Evolutionary conservation across 2,888 invertebrate species (phyloP).

Genomic region (Erynnis tages): DNA sequence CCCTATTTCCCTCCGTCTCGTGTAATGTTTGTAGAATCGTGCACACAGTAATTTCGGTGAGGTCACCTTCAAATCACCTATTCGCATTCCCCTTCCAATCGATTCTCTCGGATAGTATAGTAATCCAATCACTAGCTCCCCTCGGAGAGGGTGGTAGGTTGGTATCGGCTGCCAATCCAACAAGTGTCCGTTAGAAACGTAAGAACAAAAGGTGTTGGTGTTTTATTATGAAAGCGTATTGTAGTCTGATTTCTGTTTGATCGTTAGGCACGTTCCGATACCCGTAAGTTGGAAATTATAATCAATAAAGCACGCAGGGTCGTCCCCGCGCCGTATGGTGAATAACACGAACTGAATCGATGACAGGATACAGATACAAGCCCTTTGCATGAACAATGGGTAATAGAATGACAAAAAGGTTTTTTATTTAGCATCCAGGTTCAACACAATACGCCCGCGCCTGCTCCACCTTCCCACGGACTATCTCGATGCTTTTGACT

Average conservation of each 20-base stretch:
- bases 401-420: slow-evolving; percentile 68
- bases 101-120: slow-evolving; percentile 46
- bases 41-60: slow-evolving; percentile 15
- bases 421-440: slow-evolving; percentile 55
- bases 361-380: slow-evolving; percentile 61
- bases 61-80: slow-evolving; percentile 28
- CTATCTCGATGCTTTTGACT: slow-evolving; percentile 20
- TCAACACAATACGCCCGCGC: slow-evolving; percentile 66
- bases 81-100: slow-evolving; percentile 23
- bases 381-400: slow-evolving; percentile 71
- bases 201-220: slow-evolving; percentile 26
- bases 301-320: slow-evolving; percentile 25
- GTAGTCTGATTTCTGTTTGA: slow-evolving; percentile 8
- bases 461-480: slow-evolving; percentile 65
- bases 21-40: background rate
- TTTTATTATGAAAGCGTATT: slow-evolving; percentile 20
- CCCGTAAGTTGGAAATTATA: slow-evolving; percentile 18
- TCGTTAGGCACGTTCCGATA: slow-evolving; percentile 23
- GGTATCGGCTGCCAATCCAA: slow-evolving; percentile 22
- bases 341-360: slow-evolving; percentile 49
- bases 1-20: slow-evolving; percentile 9
- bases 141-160: slow-evolving; percentile 42
- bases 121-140: slow-evolving; percentile 64
- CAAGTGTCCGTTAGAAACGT: slow-evolving; percentile 20
- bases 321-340: slow-evolving; percentile 18